Evolutionary conservation across 2,113 vertebrate genomes (phyloP).

Genomic region (Siphamia tubifer): DNA sequence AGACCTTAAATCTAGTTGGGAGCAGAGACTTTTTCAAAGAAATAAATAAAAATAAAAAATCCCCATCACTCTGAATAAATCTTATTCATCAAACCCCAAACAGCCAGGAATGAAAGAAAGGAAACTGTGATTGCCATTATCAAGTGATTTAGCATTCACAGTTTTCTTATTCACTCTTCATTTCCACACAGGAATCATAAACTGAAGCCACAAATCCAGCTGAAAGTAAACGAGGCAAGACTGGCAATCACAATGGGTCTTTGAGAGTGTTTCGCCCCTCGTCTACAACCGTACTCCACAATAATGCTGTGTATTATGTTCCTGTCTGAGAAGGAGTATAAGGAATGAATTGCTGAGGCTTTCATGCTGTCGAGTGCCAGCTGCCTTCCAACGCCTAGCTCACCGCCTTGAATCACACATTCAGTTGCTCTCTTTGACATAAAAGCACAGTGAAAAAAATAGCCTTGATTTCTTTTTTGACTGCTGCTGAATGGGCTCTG

Average conservation of each 20-base stretch:
- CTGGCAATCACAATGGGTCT: constrained; percentile 67
- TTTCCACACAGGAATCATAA: constrained; percentile 51
- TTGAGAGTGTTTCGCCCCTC: constrained; percentile 65
- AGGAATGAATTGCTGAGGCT: constrained; percentile 65
- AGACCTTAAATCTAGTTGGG: background rate
- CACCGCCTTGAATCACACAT: constrained; percentile 63
- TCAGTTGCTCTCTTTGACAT: constrained; percentile 70
- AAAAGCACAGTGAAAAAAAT: constrained; percentile 73
- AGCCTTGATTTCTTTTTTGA: constrained; percentile 76
- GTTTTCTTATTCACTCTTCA: constrained; percentile 36
- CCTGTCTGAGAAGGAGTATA: constrained; percentile 55
- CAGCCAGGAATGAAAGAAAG: background rate
- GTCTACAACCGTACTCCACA: constrained; percentile 53
- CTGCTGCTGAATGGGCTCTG: constrained; percentile 61
- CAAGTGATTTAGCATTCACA: constrained; percentile 43
- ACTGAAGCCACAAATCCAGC: constrained; percentile 53
- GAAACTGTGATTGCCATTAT: constrained; percentile 40
- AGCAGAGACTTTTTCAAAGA: background rate
- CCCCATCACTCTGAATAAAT: constrained; percentile 18
- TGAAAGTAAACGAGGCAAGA: constrained; percentile 52
- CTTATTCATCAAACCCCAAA: constrained; percentile 28
- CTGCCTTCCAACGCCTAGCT: constrained; percentile 70
- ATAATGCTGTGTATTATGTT: constrained; percentile 65
- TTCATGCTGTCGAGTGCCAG: constrained; percentile 73
- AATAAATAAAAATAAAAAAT: no score